Conservation (phyloP, 1,140 invertebrate species). For the Aphelenchoides besseyi region DNA sequence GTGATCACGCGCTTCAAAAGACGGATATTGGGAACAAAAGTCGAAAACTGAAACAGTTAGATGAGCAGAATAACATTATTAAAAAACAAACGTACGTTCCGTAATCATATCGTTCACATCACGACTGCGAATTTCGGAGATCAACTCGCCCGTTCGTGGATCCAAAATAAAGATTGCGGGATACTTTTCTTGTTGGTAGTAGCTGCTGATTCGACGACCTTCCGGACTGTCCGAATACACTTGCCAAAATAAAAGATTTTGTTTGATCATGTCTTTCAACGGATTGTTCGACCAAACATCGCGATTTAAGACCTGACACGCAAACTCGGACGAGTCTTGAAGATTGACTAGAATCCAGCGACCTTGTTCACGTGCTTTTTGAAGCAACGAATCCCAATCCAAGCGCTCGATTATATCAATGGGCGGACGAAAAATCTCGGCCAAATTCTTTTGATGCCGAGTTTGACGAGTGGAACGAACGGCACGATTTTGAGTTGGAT, state of each 20-base stretch:
- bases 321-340: slow-evolving; percentile 74
- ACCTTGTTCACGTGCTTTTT: slow-evolving; percentile 69
- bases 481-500: neutral
- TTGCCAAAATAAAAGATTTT: slow-evolving; percentile 78
- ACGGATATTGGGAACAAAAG: slow-evolving; percentile 52
- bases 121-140: slow-evolving; percentile 30
- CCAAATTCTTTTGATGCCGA: slow-evolving; percentile 68
- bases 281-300: slow-evolving; percentile 74
- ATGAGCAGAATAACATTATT: neutral
- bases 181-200: slow-evolving; percentile 71
- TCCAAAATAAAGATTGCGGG: slow-evolving; percentile 75
- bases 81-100: neutral
- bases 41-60: slow-evolving; percentile 39
- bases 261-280: slow-evolving; percentile 70
- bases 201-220: slow-evolving; percentile 71
- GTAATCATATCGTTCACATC: slow-evolving; percentile 4
- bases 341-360: slow-evolving; percentile 77
- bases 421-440: slow-evolving; percentile 75
- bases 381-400: slow-evolving; percentile 67
- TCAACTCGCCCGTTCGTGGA: slow-evolving; percentile 71
- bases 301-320: slow-evolving; percentile 73
- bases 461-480: slow-evolving; percentile 32
- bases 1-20: slow-evolving; percentile 46
- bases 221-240: slow-evolving; percentile 72
- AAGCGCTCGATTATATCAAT: slow-evolving; percentile 73